Evolutionary conservation across 2,797 vertebrate species (phyloP).

Genomic region (Danio kyathit): DNA sequence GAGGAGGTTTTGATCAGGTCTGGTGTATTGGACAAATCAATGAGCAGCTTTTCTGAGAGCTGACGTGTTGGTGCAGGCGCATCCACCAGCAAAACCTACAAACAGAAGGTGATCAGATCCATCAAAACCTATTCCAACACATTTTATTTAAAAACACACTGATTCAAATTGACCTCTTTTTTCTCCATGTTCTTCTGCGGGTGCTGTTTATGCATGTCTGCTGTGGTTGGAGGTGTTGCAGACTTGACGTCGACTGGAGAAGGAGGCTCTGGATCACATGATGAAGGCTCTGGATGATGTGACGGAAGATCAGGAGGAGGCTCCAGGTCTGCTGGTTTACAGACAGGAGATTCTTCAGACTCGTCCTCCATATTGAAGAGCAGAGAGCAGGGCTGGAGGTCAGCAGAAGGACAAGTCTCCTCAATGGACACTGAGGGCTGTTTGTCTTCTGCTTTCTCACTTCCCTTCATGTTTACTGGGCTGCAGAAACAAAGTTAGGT

Average conservation of each 20-base stretch:
- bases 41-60: conserved; percentile 82
- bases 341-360: conserved; percentile 26
- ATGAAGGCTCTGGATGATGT: not conserved
- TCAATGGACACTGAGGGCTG: conserved; percentile 27
- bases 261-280: not conserved
- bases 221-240: conserved; percentile 47
- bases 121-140: not conserved
- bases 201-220: conserved; percentile 41
- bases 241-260: conserved; percentile 38
- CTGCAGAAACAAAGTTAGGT: conserved; percentile 52
- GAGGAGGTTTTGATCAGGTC: conserved; percentile 72
- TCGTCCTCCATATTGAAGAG: conserved; percentile 75
- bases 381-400: conserved; percentile 63
- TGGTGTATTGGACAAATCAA: conserved; percentile 91
- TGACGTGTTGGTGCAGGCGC: conserved; percentile 70
- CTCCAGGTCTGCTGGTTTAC: conserved; percentile 37
- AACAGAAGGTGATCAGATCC: not conserved
- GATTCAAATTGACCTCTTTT: conserved; percentile 52
- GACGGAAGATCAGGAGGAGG: conserved; percentile 6
- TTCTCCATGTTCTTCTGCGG: conserved; percentile 42
- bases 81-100: conserved; percentile 83
- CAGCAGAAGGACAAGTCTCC: conserved; percentile 38
- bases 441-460: conserved; percentile 15
- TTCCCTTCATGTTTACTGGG: conserved; percentile 47
- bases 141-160: not conserved